Conservation (phyloP, 1,140 invertebrate species). For the Rhopalosiphum padi region DNA sequence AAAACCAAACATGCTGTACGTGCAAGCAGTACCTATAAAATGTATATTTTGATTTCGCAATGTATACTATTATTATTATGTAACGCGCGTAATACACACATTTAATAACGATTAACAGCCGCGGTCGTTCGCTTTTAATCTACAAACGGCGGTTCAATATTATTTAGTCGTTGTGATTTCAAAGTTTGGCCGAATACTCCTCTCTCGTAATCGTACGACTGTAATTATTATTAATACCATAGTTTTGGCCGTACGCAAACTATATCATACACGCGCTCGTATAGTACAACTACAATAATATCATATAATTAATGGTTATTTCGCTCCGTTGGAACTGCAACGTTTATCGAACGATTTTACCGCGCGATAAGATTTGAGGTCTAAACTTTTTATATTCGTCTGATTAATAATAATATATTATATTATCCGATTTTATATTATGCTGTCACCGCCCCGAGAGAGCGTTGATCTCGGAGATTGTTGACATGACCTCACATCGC, state of each 20-base stretch:
- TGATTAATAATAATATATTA: constrained; percentile 27
- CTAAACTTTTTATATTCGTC: not conserved
- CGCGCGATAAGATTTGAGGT: not conserved
- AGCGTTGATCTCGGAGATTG: constrained; percentile 30
- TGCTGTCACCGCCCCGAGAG: constrained; percentile 40
- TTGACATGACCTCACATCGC: constrained; percentile 31
- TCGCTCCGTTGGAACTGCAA: not conserved
- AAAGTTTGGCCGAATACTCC: not conserved
- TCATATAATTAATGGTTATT: not conserved
- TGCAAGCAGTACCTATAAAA: not conserved
- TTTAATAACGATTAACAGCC: not conserved
- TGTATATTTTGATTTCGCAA: not conserved
- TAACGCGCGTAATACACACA: not conserved
- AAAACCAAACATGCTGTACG: not conserved
- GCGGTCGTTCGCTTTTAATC: not conserved
- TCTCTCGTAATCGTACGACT: not conserved
- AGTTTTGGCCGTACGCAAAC: not conserved
- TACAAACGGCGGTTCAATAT: not conserved
- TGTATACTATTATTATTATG: not conserved
- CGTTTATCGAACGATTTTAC: not conserved
- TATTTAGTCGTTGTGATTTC: not conserved
- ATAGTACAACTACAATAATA: not conserved
- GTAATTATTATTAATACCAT: not conserved
- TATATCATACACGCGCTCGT: not conserved
- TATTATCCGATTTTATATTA: constrained; percentile 23